These are phyloP conservation scores for Saguinus midas DNA, from an alignment of 2,113 vertebrate genomes.

Conservation along the genomic window DNA sequence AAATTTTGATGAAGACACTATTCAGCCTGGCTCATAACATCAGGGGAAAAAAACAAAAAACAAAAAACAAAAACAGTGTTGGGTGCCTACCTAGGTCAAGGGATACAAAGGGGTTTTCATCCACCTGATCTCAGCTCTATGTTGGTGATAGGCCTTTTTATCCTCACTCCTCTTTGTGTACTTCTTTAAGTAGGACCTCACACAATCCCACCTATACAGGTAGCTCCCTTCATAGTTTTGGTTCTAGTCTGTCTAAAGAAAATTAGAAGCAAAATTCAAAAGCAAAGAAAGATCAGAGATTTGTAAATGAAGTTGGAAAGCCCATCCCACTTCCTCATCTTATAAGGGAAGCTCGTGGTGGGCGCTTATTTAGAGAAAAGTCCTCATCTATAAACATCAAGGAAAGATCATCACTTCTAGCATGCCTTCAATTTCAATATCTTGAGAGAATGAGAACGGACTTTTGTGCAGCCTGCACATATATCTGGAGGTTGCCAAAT, in stretches of 20 bases:
- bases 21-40: not conserved
- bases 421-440: not conserved
- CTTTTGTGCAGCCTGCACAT: not conserved
- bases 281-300: not conserved
- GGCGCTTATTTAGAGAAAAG: not conserved
- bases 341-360: not conserved
- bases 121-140: fast-evolving
- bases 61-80: not conserved
- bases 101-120: too few relatives aligned
- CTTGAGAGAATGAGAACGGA: not conserved
- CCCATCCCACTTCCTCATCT: not conserved
- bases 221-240: not conserved
- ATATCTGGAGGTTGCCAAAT: not conserved
- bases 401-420: not conserved
- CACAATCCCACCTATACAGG: fast-evolving
- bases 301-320: not conserved
- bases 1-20: not conserved
- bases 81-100: not conserved
- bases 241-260: not conserved
- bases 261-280: not conserved
- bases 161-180: not conserved
- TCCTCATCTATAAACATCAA: not conserved
- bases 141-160: too few relatives aligned
- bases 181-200: not conserved
- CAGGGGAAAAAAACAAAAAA: not conserved